Percentiles rank a stretch among this genome's conserved stretches.
Conservation (phyloP, 2,888 invertebrate species). For the Minunthozetes semirufus region DNA sequence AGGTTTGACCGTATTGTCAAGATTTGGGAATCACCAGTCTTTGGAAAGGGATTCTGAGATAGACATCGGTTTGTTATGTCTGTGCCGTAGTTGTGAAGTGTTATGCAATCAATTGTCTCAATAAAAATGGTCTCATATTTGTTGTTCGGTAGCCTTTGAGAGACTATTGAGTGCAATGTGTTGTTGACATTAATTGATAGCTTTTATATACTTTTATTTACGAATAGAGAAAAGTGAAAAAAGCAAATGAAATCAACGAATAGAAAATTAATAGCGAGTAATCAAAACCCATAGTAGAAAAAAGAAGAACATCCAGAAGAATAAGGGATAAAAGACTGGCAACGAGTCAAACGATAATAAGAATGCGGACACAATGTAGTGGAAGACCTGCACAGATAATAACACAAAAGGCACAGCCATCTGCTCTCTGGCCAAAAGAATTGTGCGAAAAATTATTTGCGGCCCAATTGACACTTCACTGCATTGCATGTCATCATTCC, state of each 20-base stretch:
- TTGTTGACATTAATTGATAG: conserved; percentile 30
- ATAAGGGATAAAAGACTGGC: not conserved
- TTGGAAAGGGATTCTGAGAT: not conserved
- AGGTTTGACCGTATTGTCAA: too few species aligned
- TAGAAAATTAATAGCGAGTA: conserved; percentile 25
- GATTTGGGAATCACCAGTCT: too few species aligned
- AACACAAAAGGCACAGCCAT: not conserved
- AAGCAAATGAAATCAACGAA: conserved; percentile 28
- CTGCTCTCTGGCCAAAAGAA: conserved; percentile 3
- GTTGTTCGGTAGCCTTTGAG: not conserved
- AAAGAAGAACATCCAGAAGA: not conserved
- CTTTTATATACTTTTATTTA: not conserved
- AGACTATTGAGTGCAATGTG: conserved; percentile 1
- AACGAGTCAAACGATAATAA: not conserved
- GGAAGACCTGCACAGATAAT: conserved; percentile 2
- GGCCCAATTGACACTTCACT: conserved; percentile 14
- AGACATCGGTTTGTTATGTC: not conserved
- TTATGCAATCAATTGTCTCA: conserved; percentile 24
- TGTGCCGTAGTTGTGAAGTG: conserved; percentile 1
- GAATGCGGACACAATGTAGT: conserved; percentile 16
- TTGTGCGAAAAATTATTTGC: not conserved
- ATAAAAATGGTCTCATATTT: not conserved
- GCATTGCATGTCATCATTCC: not conserved
- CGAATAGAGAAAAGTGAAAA: not conserved
- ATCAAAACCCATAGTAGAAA: not conserved